phyloP scores from a whole-genome alignment of 2,113 vertebrate species.

The Ptychochromis oligacanthus region DNA sequence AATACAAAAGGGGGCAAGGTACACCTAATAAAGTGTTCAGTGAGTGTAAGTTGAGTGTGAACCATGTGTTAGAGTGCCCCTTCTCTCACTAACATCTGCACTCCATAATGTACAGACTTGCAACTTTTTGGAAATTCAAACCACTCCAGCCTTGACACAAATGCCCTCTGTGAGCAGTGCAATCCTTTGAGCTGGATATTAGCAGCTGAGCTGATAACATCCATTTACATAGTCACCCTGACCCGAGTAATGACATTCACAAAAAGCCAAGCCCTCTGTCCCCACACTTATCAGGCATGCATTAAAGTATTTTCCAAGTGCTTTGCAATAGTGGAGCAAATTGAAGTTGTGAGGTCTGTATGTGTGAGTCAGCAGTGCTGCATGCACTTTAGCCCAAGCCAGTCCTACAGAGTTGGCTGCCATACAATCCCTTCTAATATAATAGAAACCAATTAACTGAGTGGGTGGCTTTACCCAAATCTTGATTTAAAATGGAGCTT shows the following conservation, averaged over 20 bases:
- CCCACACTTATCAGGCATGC: constrained; percentile 35
- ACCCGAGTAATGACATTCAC: constrained; percentile 50
- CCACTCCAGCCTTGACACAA: background rate
- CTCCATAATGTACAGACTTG: background rate
- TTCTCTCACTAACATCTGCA: background rate
- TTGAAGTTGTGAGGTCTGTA: constrained; percentile 44
- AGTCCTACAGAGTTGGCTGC: constrained; percentile 53
- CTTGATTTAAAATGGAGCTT: constrained; percentile 74
- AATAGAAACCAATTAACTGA: constrained; percentile 79
- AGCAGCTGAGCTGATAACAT: constrained; percentile 45
- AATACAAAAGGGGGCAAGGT: background rate
- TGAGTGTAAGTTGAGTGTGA: background rate
- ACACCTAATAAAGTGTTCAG: too few relatives aligned
- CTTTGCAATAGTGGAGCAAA: constrained; percentile 57
- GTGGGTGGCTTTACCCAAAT: constrained; percentile 75
- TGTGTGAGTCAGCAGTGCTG: constrained; percentile 61
- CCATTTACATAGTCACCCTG: constrained; percentile 34
- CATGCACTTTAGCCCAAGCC: constrained; percentile 50
- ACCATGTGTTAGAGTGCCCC: background rate
- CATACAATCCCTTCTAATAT: constrained; percentile 66
- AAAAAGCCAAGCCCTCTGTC: constrained; percentile 39
- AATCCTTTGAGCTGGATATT: constrained; percentile 26
- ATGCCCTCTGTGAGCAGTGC: background rate
- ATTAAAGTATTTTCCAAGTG: constrained; percentile 60
- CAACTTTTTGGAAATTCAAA: constrained; percentile 16